Percentiles rank a stretch among this genome's conserved stretches.
Evolutionary conservation across 2,888 invertebrate species (phyloP).

Genomic region (Odontocerum albicorne): DNA sequence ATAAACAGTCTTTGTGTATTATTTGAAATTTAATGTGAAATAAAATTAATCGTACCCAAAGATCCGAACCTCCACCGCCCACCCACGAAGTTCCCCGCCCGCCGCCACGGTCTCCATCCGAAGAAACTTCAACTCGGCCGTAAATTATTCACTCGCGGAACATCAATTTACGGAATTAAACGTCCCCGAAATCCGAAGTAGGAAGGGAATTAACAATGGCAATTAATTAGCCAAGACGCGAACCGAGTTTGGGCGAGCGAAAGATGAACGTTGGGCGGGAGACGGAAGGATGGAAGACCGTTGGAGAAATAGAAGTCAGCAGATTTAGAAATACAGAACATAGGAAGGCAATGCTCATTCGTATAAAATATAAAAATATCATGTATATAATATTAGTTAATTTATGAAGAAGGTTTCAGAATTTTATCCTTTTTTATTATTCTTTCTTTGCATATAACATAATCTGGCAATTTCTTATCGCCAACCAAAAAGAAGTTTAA

Average conservation of each 20-base stretch:
- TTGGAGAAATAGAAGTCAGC: not conserved
- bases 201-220: conserved; percentile 36
- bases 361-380: too few relatives aligned
- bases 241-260: conserved; percentile 9
- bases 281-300: conserved; percentile 5
- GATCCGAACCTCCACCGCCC: conserved; percentile 25
- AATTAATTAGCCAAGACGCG: conserved; percentile 37
- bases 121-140: conserved; percentile 30
- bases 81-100: conserved; percentile 25
- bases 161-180: conserved; percentile 37
- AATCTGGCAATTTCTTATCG: too few relatives aligned
- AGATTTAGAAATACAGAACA: not conserved
- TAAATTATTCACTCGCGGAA: conserved; percentile 37
- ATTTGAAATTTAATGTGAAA: conserved; percentile 18
- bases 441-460: not conserved
- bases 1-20: too few relatives aligned
- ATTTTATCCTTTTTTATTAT: too few relatives aligned
- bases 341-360: not conserved
- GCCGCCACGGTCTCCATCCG: conserved; percentile 23
- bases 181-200: conserved; percentile 37
- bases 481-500: too few relatives aligned
- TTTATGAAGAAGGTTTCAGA: too few relatives aligned
- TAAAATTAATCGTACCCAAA: conserved; percentile 25
- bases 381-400: too few relatives aligned
- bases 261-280: conserved; percentile 2